These are phyloP conservation scores for Naja naja DNA, from an alignment of 2,113 vertebrate genomes.

Conservation along the genomic window DNA sequence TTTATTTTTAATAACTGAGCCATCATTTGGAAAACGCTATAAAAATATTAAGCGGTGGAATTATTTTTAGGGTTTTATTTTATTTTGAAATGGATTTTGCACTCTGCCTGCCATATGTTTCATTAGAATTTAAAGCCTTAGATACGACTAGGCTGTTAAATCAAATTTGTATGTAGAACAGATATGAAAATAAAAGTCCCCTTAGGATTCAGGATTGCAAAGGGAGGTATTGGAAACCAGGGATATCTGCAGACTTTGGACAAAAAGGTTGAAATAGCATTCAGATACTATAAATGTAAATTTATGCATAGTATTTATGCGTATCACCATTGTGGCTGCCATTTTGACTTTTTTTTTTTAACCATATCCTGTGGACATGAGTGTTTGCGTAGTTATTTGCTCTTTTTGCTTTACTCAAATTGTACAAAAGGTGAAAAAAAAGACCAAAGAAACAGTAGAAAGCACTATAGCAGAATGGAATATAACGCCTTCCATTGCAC, in stretches of 20 bases:
- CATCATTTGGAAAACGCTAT: neutral
- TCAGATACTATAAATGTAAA: neutral
- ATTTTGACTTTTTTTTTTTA: neutral
- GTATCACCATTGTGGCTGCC: neutral
- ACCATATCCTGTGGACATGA: neutral
- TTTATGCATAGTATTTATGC: neutral
- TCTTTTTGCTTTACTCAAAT: neutral
- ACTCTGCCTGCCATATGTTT: neutral
- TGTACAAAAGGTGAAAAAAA: neutral
- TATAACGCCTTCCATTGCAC: neutral
- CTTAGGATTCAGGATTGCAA: neutral
- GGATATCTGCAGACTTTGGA: neutral
- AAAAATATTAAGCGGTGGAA: neutral
- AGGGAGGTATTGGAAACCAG: neutral
- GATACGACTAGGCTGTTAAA: neutral
- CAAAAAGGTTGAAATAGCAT: neutral
- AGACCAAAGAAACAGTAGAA: neutral
- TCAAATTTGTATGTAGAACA: neutral
- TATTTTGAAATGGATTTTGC: neutral
- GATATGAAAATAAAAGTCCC: neutral
- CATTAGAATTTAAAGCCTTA: neutral
- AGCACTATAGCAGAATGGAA: neutral
- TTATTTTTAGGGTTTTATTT: neutral
- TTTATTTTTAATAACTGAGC: neutral
- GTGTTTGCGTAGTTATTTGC: neutral